Percentiles rank a stretch among this genome's conserved stretches.
Conservation (phyloP, 2,888 invertebrate species). For the Craniophora ligustri region DNA sequence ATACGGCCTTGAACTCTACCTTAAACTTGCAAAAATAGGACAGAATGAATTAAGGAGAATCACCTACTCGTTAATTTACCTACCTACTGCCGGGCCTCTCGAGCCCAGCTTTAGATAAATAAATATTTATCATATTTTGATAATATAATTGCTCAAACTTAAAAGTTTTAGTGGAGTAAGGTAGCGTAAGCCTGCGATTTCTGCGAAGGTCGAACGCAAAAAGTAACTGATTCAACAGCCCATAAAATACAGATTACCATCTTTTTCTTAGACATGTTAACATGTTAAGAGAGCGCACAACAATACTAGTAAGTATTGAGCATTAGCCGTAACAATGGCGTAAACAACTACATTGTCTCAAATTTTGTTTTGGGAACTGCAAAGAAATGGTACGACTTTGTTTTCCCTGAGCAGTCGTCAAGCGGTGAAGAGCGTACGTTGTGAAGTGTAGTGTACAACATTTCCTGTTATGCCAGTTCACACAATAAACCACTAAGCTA, state of each 20-base stretch:
- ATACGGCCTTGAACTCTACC: no score
- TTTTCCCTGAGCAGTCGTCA: slow-evolving; percentile 8
- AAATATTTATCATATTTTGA: no score
- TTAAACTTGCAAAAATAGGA: no score
- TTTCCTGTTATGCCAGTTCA: slow-evolving; percentile 5
- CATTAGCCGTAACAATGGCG: slow-evolving; percentile 5
- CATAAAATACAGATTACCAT: slow-evolving; percentile 42
- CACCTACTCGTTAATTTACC: no score
- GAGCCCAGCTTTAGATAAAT: no score
- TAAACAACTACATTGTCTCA: slow-evolving; percentile 10
- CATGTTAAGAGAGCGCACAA: slow-evolving; percentile 16
- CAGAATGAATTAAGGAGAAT: no score
- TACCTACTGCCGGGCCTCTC: no score
- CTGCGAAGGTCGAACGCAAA: slow-evolving; percentile 32
- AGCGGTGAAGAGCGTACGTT: slow-evolving; percentile 13
- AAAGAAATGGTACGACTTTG: slow-evolving; percentile 16
- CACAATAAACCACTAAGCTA: neutral
- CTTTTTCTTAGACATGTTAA: slow-evolving; percentile 22
- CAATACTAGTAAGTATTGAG: neutral
- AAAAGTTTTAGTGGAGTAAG: slow-evolving; percentile 2
- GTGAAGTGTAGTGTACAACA: slow-evolving; percentile 14
- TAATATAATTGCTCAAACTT: slow-evolving; percentile 22
- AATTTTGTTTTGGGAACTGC: slow-evolving; percentile 29
- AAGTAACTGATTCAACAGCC: slow-evolving; percentile 24
- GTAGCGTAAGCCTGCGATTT: neutral